Evolutionary conservation across 2,797 vertebrate genomes (phyloP).

Genomic region (Neosilurus mollespiculum): DNA sequence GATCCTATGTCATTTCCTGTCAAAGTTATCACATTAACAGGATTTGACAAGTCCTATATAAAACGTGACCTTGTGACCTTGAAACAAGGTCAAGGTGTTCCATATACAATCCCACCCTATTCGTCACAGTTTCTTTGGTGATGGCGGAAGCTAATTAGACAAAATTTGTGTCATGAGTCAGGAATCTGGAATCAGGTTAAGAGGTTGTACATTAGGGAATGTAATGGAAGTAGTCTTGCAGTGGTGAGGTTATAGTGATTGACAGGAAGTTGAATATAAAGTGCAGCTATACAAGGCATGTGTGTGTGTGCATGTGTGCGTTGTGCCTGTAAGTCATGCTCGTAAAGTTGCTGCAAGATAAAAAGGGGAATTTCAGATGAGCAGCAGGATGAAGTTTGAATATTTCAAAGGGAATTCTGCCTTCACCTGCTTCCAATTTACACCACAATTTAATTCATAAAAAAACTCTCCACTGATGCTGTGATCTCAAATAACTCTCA

Average conservation of each 20-base stretch:
- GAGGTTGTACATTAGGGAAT: background rate
- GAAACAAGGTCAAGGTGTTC: no score
- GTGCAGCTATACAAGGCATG: background rate
- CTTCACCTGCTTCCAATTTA: background rate
- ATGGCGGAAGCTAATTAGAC: no score
- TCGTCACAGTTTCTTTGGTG: no score
- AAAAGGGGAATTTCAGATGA: constrained; percentile 16
- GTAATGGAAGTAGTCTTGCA: background rate
- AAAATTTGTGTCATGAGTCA: no score
- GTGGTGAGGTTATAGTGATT: background rate
- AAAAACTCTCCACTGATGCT: background rate
- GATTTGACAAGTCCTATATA: no score
- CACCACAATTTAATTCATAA: constrained; percentile 4
- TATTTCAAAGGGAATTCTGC: constrained; percentile 32
- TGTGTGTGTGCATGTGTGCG: no score
- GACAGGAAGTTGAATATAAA: background rate
- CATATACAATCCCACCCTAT: no score
- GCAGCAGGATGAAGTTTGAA: background rate
- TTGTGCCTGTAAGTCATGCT: background rate
- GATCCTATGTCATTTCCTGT: no score
- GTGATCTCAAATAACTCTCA: background rate
- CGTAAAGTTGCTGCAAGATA: background rate
- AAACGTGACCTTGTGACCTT: no score
- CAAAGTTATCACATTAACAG: no score
- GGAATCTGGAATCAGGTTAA: constrained; percentile 5